Evolutionary conservation across 1,140 invertebrate species (phyloP), one percentile per base, ranked within the genome.

Genomic region (Bombus sibiricus): DNA sequence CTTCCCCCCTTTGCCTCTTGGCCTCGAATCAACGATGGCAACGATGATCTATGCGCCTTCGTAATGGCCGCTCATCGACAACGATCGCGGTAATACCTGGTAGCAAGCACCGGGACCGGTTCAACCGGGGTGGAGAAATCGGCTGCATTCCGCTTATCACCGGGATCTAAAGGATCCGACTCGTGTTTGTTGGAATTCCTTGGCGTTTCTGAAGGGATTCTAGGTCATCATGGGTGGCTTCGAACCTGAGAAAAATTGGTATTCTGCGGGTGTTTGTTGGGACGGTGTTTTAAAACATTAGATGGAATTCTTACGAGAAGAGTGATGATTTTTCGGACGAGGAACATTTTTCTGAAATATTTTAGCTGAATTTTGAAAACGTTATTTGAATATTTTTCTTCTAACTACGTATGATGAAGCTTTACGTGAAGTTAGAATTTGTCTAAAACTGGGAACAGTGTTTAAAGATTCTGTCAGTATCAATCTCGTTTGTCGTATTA

Each of bases 21-120:
- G 75, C 74, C 80, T 69, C 86, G 86, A 86, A 89, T 91, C 86
- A 74, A 87, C 83, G 69, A 81, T 81, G 87, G 83, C 89, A 86
- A 62, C 86, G 82, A 90, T 90, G 91, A 91, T 91, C 86, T 90
- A 86, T 86, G 84, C 69, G 78, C 43, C 41, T 57, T 37, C 43
- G 78, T 75, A 81, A 81, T 75, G 84, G 79, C 79, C 78, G 62
- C 25, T 74, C 84, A 68, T 85, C 84, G 84, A 80, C 76, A 68
- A 79, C 47, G 81, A 84, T 77, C 82, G 57, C 64, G 57, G 69
- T 74, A 74, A 85, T 74, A 62, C 77, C 83, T 85, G 78, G 83
- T 85, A 85, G 79, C 83, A 18, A 37, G 43, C 28, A 59, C 47
- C 34, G 12, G 77, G 78, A 73, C 84, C 69, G 78, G 71, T 74